Percentiles rank a stretch among this genome's conserved stretches.
These are phyloP conservation scores for Oryzias javanicus DNA, from an alignment of 2,113 vertebrate genomes.

Conservation along the genomic window DNA sequence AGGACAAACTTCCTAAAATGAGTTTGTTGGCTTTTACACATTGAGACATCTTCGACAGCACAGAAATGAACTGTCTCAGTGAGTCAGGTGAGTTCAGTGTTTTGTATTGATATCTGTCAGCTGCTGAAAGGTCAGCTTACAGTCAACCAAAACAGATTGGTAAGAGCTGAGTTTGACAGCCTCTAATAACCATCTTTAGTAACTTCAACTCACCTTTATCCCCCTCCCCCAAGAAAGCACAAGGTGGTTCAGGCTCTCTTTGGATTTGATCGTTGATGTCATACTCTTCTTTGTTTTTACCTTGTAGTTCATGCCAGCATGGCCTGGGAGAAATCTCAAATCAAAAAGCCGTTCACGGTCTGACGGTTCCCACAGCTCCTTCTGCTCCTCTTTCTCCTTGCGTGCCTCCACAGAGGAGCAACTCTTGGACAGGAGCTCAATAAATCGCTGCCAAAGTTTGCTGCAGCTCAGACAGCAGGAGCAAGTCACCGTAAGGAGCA, in stretches of 20 bases:
- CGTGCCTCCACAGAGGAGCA: not conserved
- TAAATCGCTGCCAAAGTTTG: conserved; percentile 3
- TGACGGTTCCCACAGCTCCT: not conserved
- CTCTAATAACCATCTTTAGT: too few relatives aligned
- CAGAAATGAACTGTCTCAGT: not conserved
- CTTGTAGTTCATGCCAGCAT: not conserved
- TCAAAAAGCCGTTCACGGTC: not conserved
- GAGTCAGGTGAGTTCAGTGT: not conserved
- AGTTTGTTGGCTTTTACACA: too few relatives aligned
- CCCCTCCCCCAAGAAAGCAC: too few relatives aligned
- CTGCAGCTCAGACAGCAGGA: not conserved
- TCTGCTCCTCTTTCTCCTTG: not conserved
- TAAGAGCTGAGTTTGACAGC: too few relatives aligned
- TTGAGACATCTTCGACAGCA: not conserved
- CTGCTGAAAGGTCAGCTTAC: not conserved
- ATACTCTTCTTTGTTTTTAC: not conserved
- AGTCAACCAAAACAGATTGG: not conserved
- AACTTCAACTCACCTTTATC: too few relatives aligned
- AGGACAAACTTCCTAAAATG: too few relatives aligned
- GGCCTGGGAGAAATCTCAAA: not conserved
- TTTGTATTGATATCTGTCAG: not conserved
- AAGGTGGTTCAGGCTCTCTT: not conserved
- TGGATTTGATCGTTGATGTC: not conserved
- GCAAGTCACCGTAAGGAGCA: not conserved
- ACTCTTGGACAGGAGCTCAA: conserved; percentile 5